Conservation (phyloP, 2,888 invertebrate genomes). For the Tetheella fluctuosa region DNA sequence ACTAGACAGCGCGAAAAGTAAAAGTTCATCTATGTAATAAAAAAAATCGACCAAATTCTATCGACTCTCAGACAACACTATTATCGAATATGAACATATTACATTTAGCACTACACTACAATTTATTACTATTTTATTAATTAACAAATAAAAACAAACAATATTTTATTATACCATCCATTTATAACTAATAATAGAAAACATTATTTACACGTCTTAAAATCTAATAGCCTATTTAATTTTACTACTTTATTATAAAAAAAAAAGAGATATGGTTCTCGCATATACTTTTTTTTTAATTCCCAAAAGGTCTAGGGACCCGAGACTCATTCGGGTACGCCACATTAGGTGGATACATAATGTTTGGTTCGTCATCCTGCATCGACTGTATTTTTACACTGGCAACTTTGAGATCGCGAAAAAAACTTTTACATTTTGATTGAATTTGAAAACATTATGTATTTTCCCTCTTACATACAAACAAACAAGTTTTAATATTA, state of each 20-base stretch:
- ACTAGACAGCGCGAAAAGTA: too few relatives aligned
- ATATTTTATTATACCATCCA: not conserved
- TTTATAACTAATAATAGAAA: not conserved
- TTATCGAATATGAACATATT: not conserved
- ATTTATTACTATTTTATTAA: not conserved
- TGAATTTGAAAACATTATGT: too few relatives aligned
- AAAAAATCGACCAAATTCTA: conserved; percentile 18
- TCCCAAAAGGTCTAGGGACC: too few relatives aligned
- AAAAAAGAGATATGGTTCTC: conserved; percentile 1
- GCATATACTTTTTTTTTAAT: not conserved
- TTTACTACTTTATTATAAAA: not conserved
- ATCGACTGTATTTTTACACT: too few relatives aligned
- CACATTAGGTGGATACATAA: not conserved
- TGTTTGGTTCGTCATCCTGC: too few relatives aligned
- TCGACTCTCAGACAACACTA: conserved; percentile 5
- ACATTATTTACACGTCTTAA: not conserved
- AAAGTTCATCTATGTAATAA: too few relatives aligned
- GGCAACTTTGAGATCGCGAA: too few relatives aligned
- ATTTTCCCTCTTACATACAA: too few relatives aligned
- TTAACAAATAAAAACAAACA: conserved; percentile 4
- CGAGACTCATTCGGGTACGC: too few relatives aligned
- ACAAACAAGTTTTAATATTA: too few relatives aligned
- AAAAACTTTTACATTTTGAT: too few relatives aligned
- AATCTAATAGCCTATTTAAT: not conserved
- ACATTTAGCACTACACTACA: conserved; percentile 1